phyloP scores from a whole-genome alignment of 2,797 vertebrate genomes.

The Esox lucius region DNA sequence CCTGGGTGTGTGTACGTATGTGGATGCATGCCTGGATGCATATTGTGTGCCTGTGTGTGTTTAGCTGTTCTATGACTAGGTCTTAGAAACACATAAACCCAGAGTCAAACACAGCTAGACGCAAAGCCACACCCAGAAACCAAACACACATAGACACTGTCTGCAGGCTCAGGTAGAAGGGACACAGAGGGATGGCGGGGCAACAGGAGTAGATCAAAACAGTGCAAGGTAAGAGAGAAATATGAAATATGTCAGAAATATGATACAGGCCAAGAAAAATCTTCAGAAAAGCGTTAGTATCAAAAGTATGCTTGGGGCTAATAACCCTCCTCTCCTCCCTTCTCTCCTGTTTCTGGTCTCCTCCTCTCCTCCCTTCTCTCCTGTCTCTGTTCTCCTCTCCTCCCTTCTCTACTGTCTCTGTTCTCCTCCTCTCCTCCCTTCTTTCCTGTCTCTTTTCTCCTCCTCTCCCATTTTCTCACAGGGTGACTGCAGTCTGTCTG shows the following conservation, averaged over 20 bases:
- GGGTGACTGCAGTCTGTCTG: neutral
- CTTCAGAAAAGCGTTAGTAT: neutral
- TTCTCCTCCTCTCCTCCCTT: neutral
- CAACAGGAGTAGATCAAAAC: neutral
- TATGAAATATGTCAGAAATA: neutral
- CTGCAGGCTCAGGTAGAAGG: slow-evolving; percentile 3
- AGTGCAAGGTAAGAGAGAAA: neutral
- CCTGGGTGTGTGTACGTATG: slow-evolving; percentile 7
- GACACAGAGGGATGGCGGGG: neutral
- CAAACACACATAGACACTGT: slow-evolving; percentile 29
- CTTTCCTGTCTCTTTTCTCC: neutral
- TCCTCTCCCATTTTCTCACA: neutral
- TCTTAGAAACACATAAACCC: slow-evolving; percentile 3
- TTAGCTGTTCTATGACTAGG: slow-evolving; percentile 23
- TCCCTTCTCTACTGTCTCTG: neutral
- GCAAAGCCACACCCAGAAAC: too few relatives aligned
- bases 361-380: neutral
- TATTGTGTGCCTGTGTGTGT: slow-evolving; percentile 46
- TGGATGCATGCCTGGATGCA: slow-evolving; percentile 57
- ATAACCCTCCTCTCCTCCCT: neutral
- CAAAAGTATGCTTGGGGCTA: neutral
- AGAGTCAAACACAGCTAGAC: neutral
- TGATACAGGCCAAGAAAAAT: neutral
- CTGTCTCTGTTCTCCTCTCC: neutral
- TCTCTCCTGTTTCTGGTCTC: neutral